Percentiles rank a stretch among this genome's conserved stretches.
These are phyloP conservation scores for Rotaria macrura DNA, from an alignment of 2,888 invertebrate genomes.

Conservation along the genomic window DNA sequence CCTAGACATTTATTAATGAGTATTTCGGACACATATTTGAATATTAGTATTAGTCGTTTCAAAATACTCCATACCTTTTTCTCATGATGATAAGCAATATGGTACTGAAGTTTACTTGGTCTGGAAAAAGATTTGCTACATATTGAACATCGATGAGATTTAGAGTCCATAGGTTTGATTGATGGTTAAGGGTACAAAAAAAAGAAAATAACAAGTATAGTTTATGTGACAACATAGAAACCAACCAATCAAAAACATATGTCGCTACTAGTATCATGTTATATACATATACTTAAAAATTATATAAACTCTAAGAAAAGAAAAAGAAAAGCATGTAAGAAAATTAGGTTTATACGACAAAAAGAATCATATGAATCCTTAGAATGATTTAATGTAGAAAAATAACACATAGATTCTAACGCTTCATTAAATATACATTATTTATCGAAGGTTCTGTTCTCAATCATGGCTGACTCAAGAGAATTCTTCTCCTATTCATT, in stretches of 20 bases:
- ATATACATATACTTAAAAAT: no score
- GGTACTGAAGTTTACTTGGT: slow-evolving; percentile 8
- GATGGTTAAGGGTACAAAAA: background rate
- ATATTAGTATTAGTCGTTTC: no score
- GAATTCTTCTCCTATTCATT: background rate
- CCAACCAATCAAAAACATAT: background rate
- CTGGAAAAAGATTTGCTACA: background rate
- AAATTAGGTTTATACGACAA: background rate
- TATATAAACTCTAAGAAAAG: no score
- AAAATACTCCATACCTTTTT: background rate
- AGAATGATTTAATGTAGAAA: no score
- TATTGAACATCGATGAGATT: background rate
- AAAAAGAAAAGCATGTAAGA: background rate
- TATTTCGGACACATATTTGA: no score
- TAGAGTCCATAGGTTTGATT: background rate
- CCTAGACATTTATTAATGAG: no score
- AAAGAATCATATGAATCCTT: background rate
- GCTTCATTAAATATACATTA: background rate
- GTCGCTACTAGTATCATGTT: background rate
- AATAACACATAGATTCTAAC: background rate
- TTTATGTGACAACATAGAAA: background rate
- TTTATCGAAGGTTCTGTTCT: background rate
- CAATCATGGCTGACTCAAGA: background rate
- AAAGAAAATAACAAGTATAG: background rate
- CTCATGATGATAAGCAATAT: slow-evolving; percentile 2